Base-by-base conservation (phyloP, 2,113 vertebrate species). In the Galemys pyrenaicus region DNA sequence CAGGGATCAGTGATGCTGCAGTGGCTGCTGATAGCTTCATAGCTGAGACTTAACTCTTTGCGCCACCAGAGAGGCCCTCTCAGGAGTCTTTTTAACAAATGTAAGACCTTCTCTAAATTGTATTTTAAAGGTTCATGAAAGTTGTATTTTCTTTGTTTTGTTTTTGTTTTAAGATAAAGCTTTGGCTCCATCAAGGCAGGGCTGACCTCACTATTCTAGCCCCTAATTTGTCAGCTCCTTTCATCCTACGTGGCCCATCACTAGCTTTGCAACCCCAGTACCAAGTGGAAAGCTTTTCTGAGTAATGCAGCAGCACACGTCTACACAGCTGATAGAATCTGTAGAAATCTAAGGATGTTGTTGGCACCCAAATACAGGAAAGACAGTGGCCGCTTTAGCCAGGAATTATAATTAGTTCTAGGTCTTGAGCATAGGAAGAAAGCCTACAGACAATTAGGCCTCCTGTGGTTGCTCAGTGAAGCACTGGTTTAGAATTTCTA, bases 361-460 rank as follows among this genome's bases (percentile, higher is more conserved):
- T 97, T 58, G 92, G 67, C 93, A 93, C 35, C 89, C n/a, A 92
- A 95, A 24, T 26, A 67, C 20, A 24, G 13, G 89, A 44, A 39
- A 89, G 73, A 39, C 92, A 96, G 89, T 35, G 58, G 62, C 20
- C 39, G 71, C 90, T 95, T 79, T 71, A 65, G 84, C 78, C 64
- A 90, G 80, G 9, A 87, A 41, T 81, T 89, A 56, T 95, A 97
- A 96, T 96, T 87, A 75, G 10, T 46, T 74, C 74, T 19, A n/a
- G 51, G 13, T 58, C 80, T 62, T 71, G 24, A 68, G 73, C 41
- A 70, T 73, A 75, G 94, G 39, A 87, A 93, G 89, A 92, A 78
- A 96, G 60, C 24, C 15, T 85, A n/a, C n/a, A 85, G 62, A 94
- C 94, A 83, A 70, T 88, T 68, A 35, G 54, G 35, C 24, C 56